Percentiles rank a stretch among this genome's conserved stretches.
These are phyloP conservation scores for Cosmopolites sordidus DNA, from an alignment of 2,888 invertebrate genomes.

Conservation along the genomic window DNA sequence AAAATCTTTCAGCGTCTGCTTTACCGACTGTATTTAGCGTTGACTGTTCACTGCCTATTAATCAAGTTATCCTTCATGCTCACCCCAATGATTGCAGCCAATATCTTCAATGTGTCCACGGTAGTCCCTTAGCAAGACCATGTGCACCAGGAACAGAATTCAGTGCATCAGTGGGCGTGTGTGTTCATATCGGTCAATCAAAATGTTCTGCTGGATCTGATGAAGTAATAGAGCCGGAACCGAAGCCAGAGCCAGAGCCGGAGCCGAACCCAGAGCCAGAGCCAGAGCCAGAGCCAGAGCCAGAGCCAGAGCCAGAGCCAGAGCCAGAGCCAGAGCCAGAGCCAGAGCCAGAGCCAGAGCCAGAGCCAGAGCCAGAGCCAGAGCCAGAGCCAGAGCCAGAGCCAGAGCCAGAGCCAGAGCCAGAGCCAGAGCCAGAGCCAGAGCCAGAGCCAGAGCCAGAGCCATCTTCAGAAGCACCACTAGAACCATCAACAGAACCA, in stretches of 20 bases:
- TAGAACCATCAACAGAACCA: slow-evolving; percentile 4
- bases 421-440: neutral
- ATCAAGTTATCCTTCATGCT: slow-evolving; percentile 12
- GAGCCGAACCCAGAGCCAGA: neutral
- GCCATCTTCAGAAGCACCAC: neutral
- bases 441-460: slow-evolving; percentile 4
- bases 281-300: slow-evolving; percentile 3
- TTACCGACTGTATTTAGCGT: neutral
- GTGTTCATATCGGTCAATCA: slow-evolving; percentile 16
- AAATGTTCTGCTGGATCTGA: slow-evolving; percentile 16
- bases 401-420: neutral
- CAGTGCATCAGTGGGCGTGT: slow-evolving; percentile 17
- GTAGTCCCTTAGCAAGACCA: slow-evolving; percentile 13
- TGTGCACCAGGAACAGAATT: slow-evolving; percentile 26
- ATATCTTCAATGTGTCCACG: slow-evolving; percentile 22
- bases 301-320: slow-evolving; percentile 5
- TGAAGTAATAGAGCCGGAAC: slow-evolving; percentile 4
- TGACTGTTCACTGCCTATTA: slow-evolving; percentile 7
- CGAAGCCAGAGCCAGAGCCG: slow-evolving; percentile 1
- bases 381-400: slow-evolving; percentile 1
- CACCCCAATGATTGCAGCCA: slow-evolving; percentile 21
- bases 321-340: neutral
- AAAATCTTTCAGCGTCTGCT: no score
- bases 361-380: neutral
- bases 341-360: neutral